Evolutionary conservation across 2,113 vertebrate genomes (phyloP).

Genomic region (Oncorhynchus mykiss): DNA sequence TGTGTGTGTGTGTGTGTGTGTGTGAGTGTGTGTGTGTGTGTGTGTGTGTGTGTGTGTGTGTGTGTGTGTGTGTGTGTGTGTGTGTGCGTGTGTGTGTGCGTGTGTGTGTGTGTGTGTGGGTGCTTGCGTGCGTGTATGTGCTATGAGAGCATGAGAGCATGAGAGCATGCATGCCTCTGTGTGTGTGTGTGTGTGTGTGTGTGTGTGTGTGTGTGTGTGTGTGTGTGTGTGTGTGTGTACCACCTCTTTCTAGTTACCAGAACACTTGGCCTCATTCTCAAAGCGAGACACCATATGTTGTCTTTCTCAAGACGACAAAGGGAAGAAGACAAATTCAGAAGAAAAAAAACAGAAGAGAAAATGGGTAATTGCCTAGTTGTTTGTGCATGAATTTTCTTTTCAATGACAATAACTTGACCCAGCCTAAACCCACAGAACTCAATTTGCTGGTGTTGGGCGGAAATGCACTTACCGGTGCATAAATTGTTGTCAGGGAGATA

Average conservation of each 20-base stretch:
- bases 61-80: background rate
- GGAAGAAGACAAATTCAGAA: constrained; percentile 1
- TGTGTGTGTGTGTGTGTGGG: background rate
- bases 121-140: background rate
- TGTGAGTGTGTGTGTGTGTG: too few species aligned
- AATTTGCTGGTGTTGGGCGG: constrained; percentile 29
- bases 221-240: background rate
- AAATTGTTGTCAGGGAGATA: constrained; percentile 50
- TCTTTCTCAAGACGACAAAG: constrained; percentile 8
- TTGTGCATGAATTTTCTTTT: constrained; percentile 44
- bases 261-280: constrained; percentile 57
- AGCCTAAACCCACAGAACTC: constrained; percentile 19
- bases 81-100: too few species aligned
- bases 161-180: too few species aligned
- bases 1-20: background rate
- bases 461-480: constrained; percentile 40
- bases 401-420: constrained; percentile 40
- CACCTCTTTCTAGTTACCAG: constrained; percentile 26
- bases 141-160: too few species aligned
- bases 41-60: background rate
- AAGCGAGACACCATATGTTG: constrained; percentile 50
- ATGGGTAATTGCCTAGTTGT: constrained; percentile 29
- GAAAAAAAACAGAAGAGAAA: constrained; percentile 16
- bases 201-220: background rate
- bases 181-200: background rate